Base-by-base conservation (phyloP, 1,140 invertebrate genomes). In the Drosophila sproati region DNA sequence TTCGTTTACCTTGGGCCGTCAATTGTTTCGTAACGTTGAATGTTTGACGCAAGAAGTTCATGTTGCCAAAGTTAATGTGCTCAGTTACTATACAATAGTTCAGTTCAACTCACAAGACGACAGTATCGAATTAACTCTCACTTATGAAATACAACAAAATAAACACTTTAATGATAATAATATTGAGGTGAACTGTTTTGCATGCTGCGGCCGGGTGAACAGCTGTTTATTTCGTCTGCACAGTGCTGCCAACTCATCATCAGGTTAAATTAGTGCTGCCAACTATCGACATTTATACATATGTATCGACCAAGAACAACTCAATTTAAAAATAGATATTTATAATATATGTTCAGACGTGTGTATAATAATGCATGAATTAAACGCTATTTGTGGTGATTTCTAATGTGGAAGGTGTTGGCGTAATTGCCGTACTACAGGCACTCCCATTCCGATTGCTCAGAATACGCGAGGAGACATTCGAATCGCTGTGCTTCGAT, bases 21-120 rank as follows among this genome's bases (percentile, higher is more conserved):
- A 91, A 68, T 54, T 92, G 88, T 91, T 92, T 92, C 89, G 91
- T 92, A 92, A 92, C 80, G 75, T 70, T 90, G 10, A 92, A 80
- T 54, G 89, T 82, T 82, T 92, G 91, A 45, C 91, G 87, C 73
- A 92, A 59, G 57, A 92, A 92, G 74, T 92, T 92, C 91, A 92
- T 92, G 12, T 45, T 61, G 51, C 4, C 3, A 20, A 8, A 7
- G n/a, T 12, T 56, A 3, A 4, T 43, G 32, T 32, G 29, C 3
- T 52, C 28, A 20, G 2, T 5, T 8, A 37, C 10, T 48, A 10
- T 45, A 4, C 12, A 28, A 5, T 7, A 12, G 29, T n/a, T 32
- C 1, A 3, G 3, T 29, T 12, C 4, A 39, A 45, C 5, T 32
- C 0, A 28, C 12, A 39, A 7, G 5, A 29, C 7, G 56, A 35